Evolutionary conservation across 2,888 invertebrate genomes (phyloP).

Genomic region (Chalcosyrphus nemorum): DNA sequence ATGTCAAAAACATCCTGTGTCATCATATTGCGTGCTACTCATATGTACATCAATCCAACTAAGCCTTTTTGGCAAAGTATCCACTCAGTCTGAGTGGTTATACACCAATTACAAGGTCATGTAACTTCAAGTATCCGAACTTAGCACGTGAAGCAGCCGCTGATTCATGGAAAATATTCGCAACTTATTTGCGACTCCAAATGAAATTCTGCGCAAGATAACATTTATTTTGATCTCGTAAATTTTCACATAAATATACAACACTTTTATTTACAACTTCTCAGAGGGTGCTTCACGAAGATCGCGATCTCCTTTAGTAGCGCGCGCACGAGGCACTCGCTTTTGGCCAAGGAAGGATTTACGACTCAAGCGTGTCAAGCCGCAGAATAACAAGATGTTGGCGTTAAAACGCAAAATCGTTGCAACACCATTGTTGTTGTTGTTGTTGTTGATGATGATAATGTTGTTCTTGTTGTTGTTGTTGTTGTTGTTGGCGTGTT

Average conservation of each 20-base stretch:
- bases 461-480: slow-evolving; percentile 7
- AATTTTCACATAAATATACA: neutral
- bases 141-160: neutral
- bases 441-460: neutral
- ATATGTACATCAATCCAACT: slow-evolving; percentile 51
- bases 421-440: slow-evolving; percentile 3
- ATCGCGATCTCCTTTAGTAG: neutral
- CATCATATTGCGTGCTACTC: slow-evolving; percentile 53
- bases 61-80: slow-evolving; percentile 17
- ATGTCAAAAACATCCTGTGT: slow-evolving; percentile 60
- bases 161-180: neutral
- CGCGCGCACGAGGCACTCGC: neutral
- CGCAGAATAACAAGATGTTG: slow-evolving; percentile 19
- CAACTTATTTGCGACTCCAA: slow-evolving; percentile 2
- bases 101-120: slow-evolving; percentile 34
- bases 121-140: neutral
- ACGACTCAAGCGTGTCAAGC: slow-evolving; percentile 18
- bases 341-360: slow-evolving; percentile 44
- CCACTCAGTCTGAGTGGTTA: neutral
- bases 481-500: slow-evolving; percentile 35
- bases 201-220: slow-evolving; percentile 9
- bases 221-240: slow-evolving; percentile 19
- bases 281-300: neutral
- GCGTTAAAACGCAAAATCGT: slow-evolving; percentile 27
- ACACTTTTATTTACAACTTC: slow-evolving; percentile 33